Evolutionary conservation across 2,113 vertebrate genomes (phyloP), one percentile per base, ranked within the genome.

Genomic region (Scalopus aquaticus): DNA sequence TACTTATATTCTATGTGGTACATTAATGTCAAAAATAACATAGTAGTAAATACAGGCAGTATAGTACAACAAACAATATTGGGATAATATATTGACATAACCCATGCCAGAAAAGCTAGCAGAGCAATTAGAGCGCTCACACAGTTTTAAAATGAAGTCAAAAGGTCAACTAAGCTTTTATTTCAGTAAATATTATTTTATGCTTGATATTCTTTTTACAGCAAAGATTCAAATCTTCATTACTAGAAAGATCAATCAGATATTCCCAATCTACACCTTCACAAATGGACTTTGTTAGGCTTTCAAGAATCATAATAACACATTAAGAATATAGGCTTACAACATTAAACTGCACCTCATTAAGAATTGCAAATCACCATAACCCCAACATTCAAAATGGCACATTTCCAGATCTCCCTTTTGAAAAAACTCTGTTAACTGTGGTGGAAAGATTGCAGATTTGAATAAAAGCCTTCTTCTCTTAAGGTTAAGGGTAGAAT

Each of bases 21-120:
- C 95, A 42, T 88, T 95, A 95, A 64, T 88, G 76, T 74, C 56
- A 96, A 88, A 95, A 81, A 95, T 82, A 96, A n/a, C 26, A 64
- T 4, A 28, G 30, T 46, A 67, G 74, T 76, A 51, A 97, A 94
- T 95, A 95, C 12, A 28, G 80, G 76, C 5, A 74, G 64, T 37
- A 77, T 2, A 96, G 72, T 19, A 87, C 49, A 92, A 78, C 32
- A 84, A 88, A 11, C 5, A 90, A 30, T n/a, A 73, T 32, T 80
- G 65, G 35, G 76, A 82, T 95, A 83, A 81, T 46, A 12, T 77
- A 90, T 86, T 88, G 72, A 79, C 88, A 83, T 5, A 95, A 95
- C 28, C 69, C 32, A 44, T n/a, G 28, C 46, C 60, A 95, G 84
- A 96, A 88, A 93, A 88, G 73, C 60, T 77, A 8, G 24, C 35